Percentiles rank a stretch among this genome's conserved stretches.
These are phyloP conservation scores for Sylvia borin DNA, from an alignment of 2,797 vertebrate species.

Conservation along the genomic window DNA sequence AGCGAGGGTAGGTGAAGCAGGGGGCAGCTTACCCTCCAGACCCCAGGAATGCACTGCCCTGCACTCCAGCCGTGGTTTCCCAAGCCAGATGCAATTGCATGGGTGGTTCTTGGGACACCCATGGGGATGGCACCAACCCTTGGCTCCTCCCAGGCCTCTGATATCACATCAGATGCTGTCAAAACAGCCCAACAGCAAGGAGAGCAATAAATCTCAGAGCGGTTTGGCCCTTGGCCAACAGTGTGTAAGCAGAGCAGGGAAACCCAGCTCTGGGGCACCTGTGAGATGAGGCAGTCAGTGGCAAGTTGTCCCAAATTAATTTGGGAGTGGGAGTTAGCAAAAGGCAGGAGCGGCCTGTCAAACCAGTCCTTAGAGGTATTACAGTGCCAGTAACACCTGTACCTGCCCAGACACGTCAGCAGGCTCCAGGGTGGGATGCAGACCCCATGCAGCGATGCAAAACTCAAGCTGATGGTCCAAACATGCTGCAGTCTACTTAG, in stretches of 20 bases:
- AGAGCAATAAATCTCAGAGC: neutral
- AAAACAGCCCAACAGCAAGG: neutral
- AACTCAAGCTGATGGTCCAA: neutral
- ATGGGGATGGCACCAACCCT: neutral
- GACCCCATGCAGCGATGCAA: neutral
- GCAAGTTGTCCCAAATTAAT: neutral
- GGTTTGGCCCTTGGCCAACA: neutral
- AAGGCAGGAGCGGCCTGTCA: slow-evolving; percentile 11
- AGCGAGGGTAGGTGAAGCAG: fast-evolving
- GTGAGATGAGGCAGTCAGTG: neutral
- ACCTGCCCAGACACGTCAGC: neutral
- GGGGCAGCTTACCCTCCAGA: neutral
- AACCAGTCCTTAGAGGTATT: neutral
- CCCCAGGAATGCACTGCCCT: neutral
- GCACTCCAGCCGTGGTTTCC: neutral
- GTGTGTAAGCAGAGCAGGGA: neutral
- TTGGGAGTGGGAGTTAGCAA: neutral
- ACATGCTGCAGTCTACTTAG: fast-evolving
- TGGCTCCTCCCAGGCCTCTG: neutral
- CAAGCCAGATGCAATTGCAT: neutral
- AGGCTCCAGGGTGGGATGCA: neutral
- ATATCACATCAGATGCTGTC: fast-evolving
- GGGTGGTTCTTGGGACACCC: fast-evolving
- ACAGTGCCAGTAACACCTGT: neutral
- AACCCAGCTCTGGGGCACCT: neutral